phyloP scores from a whole-genome alignment of 2,888 invertebrate species.

The Microctonus brassicae region DNA sequence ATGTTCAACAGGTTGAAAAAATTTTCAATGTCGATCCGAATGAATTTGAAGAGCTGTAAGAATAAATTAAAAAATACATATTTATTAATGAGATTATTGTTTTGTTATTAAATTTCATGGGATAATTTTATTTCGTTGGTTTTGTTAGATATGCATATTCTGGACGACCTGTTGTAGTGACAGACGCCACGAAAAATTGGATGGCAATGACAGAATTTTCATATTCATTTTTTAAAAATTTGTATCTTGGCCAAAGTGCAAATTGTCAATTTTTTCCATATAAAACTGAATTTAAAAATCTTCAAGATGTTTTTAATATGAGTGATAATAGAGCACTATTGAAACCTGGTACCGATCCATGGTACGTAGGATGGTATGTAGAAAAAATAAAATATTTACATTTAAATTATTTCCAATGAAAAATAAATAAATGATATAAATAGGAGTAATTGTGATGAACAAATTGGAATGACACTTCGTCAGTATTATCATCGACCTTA shows the following conservation, averaged over 20 bases:
- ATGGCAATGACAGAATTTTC: conserved; percentile 82
- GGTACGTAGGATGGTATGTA: conserved; percentile 82
- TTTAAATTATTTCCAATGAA: neutral
- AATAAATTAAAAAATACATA: neutral
- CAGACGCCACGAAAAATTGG: conserved; percentile 87
- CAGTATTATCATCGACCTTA: conserved; percentile 87
- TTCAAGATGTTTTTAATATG: conserved; percentile 89
- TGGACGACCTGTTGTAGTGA: conserved; percentile 86
- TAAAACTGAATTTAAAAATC: conserved; percentile 84
- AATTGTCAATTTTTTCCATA: conserved; percentile 96
- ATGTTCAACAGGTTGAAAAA: conserved; percentile 76
- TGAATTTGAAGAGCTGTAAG: conserved; percentile 80
- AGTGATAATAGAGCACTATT: conserved; percentile 77
- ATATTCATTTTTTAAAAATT: conserved; percentile 84
- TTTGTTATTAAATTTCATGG: neutral
- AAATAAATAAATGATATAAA: neutral
- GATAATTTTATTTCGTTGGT: too few relatives aligned
- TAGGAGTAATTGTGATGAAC: conserved; percentile 94
- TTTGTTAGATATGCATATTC: conserved; percentile 77
- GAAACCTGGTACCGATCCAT: conserved; percentile 74
- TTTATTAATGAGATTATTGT: neutral
- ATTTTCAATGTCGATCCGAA: conserved; percentile 77
- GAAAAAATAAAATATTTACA: neutral
- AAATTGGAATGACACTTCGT: conserved; percentile 82
- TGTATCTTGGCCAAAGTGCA: conserved; percentile 74